Evolutionary conservation across 1,140 invertebrate genomes (phyloP), one percentile per base, ranked within the genome.

Genomic region (Lepidostoma basale): DNA sequence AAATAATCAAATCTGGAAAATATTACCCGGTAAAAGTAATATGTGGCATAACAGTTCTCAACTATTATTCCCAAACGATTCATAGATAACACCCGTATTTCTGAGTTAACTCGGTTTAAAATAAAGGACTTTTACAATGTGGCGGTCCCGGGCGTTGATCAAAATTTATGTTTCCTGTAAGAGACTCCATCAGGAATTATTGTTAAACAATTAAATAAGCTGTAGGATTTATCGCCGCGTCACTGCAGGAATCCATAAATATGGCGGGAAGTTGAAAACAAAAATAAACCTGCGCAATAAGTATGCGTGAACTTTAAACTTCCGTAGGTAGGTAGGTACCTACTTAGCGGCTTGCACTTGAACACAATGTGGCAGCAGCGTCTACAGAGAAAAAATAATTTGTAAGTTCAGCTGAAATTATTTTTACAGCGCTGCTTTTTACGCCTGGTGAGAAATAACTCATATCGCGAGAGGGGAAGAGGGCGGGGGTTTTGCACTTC

Each of bases 81-180:
- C 44, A 47, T 47, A 47, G 44, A 56, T 56, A 36, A 36, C 20
- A 56, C 52, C 52, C 28, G 52, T 39, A 56, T 56, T 30, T 10
- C 28, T 12, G 52, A 18, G 28, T 30, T 28, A 22, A 56, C 52
- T 36, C 18, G 25, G 12, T 49, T 49, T 20, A 36, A 56, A 33
- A 56, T 36, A 56, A 18, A 20, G 44, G 14, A 49, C 45, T 36
- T 9, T 36, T 36, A 18, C n/a, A 36, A n/a, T 45, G 18, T 28
- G 30, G 14, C 14, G 5, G 56, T 60, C 39, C 16, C 28, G 49
- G 52, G 40, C 56, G 68, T 66, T 66, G 54, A 66, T 65, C 58
- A 59, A 54, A 70, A 65, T 70, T 70, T 70, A 70, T 70, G 68
- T 70, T 65, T 70, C 68, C 62, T 54, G 68, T 25, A 54, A 58